phyloP scores from a whole-genome alignment of 1,140 invertebrate genomes.

The Pristionchus pacificus region DNA sequence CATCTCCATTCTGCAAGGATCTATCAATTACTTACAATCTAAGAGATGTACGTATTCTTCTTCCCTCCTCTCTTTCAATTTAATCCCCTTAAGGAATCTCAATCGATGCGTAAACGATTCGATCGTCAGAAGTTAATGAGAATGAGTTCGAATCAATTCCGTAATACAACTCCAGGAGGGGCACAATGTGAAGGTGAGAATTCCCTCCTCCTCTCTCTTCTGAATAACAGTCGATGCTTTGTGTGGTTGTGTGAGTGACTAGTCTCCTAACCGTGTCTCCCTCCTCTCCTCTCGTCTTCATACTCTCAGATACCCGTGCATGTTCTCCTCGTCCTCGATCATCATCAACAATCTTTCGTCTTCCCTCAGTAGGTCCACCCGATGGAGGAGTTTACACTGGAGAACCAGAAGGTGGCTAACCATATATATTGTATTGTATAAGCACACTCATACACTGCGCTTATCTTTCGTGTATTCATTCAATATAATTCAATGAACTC shows the following conservation, averaged over 20 bases:
- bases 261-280: slow-evolving; percentile 1
- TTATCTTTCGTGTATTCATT: too few relatives aligned
- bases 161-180: background rate
- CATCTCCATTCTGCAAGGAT: slow-evolving; percentile 83
- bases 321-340: background rate
- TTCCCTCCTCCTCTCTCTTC: background rate
- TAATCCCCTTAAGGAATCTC: slow-evolving; percentile 34
- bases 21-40: slow-evolving; percentile 93
- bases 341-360: background rate
- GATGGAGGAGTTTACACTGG: background rate
- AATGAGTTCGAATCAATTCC: slow-evolving; percentile 45
- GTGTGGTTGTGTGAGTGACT: slow-evolving; percentile 5
- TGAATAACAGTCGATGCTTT: background rate
- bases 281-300: too few relatives aligned
- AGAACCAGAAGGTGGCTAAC: too few relatives aligned
- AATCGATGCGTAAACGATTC: slow-evolving; percentile 28
- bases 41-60: slow-evolving; percentile 68
- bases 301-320: background rate
- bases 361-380: too few relatives aligned
- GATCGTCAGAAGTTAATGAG: slow-evolving; percentile 49
- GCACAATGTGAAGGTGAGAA: slow-evolving; percentile 43
- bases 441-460: too few relatives aligned
- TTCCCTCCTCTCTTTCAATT: background rate
- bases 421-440: too few relatives aligned
- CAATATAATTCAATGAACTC: too few relatives aligned